Evolutionary conservation across 2,113 vertebrate genomes (phyloP).

Genomic region (Tenrec ecaudatus): DNA sequence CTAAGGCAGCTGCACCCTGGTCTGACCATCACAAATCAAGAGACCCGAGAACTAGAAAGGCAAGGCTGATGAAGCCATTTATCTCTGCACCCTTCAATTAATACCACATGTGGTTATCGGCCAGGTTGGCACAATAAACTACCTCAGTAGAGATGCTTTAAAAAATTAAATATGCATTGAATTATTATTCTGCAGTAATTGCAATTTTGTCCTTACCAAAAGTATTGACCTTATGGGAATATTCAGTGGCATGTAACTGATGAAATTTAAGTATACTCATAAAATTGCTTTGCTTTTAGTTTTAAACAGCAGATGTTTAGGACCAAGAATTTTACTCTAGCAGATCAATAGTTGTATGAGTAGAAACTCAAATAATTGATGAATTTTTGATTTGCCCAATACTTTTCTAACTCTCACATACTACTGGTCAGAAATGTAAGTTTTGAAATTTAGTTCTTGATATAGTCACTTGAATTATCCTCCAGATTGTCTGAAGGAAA

Average conservation of each 20-base stretch:
- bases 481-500: too few species aligned
- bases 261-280: slow-evolving; percentile 64
- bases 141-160: too few species aligned
- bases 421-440: slow-evolving; percentile 16
- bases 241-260: slow-evolving; percentile 57
- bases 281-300: slow-evolving; percentile 50
- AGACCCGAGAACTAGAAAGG: too few species aligned
- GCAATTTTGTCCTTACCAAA: slow-evolving; percentile 58
- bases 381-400: slow-evolving; percentile 55
- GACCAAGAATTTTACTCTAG: slow-evolving; percentile 40
- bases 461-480: too few species aligned
- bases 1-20: too few species aligned
- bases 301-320: slow-evolving; percentile 59
- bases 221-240: slow-evolving; percentile 49
- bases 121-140: too few species aligned
- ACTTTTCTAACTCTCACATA: slow-evolving; percentile 30
- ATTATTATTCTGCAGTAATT: slow-evolving; percentile 58
- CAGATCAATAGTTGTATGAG: slow-evolving; percentile 60
- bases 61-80: too few species aligned
- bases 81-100: not conserved
- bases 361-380: slow-evolving; percentile 60
- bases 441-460: too few species aligned
- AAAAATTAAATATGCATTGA: slow-evolving; percentile 13
- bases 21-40: too few species aligned
- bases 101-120: not conserved